A percentile compares a stretch with the other conserved stretches of the same genome.
Conservation (phyloP, 2,888 invertebrate genomes). For the Harpalus rufipes region DNA sequence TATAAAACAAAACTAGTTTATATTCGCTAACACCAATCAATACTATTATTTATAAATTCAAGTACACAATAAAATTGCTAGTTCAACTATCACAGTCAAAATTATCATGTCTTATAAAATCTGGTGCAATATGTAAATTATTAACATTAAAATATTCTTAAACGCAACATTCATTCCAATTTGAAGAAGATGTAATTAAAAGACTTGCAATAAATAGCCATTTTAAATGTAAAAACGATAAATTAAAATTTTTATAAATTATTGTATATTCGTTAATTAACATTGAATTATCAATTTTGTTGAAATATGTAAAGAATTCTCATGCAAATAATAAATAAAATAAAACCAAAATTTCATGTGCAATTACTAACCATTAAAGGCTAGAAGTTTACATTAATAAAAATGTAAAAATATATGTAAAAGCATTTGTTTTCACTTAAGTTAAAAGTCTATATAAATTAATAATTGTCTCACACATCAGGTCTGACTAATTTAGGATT, state of each 20-base stretch:
- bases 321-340: slow-evolving; percentile 47
- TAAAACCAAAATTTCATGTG: slow-evolving; percentile 23
- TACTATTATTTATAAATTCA: background rate
- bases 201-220: background rate
- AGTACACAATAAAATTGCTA: slow-evolving; percentile 36
- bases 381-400: slow-evolving; percentile 13
- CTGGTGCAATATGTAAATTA: slow-evolving; percentile 41
- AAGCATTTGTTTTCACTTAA: slow-evolving; percentile 7
- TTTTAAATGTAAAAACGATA: background rate
- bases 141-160: slow-evolving; percentile 2
- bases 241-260: slow-evolving; percentile 27
- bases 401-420: slow-evolving; percentile 28
- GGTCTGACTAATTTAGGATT: slow-evolving; percentile 73
- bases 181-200: background rate
- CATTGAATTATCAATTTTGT: slow-evolving; percentile 24
- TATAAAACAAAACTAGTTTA: slow-evolving; percentile 6
- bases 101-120: slow-evolving; percentile 42
- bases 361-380: background rate
- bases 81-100: slow-evolving; percentile 44
- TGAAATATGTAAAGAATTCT: slow-evolving; percentile 32
- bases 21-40: slow-evolving; percentile 6
- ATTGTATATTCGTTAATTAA: slow-evolving; percentile 34
- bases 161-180: slow-evolving; percentile 14
- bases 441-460: background rate
- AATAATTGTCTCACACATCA: slow-evolving; percentile 24